Conservation (phyloP, 2,888 invertebrate species). For the Limnephilus lunatus region DNA sequence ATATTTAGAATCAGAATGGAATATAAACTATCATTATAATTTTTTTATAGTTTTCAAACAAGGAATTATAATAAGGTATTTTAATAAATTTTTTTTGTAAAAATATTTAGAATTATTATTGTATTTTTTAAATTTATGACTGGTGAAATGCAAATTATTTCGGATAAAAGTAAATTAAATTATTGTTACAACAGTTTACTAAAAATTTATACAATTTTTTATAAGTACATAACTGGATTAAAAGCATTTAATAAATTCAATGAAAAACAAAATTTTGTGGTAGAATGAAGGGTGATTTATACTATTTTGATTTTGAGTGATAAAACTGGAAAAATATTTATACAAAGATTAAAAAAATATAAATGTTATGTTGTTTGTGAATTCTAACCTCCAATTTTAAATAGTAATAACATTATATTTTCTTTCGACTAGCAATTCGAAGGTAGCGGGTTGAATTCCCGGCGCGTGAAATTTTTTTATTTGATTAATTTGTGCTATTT, state of each 20-base stretch:
- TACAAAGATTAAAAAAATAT: too few relatives aligned
- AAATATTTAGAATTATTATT: background rate
- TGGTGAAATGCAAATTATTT: background rate
- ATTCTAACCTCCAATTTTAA: too few relatives aligned
- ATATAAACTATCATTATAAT: background rate
- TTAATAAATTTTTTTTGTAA: background rate
- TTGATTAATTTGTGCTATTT: too few relatives aligned
- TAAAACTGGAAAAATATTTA: too few relatives aligned
- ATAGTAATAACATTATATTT: background rate
- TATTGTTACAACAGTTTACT: background rate
- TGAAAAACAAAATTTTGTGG: background rate
- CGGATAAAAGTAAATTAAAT: background rate
- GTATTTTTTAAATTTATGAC: background rate
- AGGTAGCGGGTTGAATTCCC: too few relatives aligned
- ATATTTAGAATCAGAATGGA: background rate
- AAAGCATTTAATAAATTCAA: background rate
- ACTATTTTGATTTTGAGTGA: too few relatives aligned
- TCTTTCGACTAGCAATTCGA: too few relatives aligned
- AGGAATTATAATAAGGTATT: background rate
- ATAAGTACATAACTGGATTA: background rate
- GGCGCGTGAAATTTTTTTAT: too few relatives aligned
- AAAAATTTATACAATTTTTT: background rate
- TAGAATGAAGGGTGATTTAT: too few relatives aligned
- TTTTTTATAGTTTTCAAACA: background rate
- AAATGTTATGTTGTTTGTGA: background rate